Conservation (phyloP, 1,140 invertebrate genomes). For the Drosophila ananassae region DNA sequence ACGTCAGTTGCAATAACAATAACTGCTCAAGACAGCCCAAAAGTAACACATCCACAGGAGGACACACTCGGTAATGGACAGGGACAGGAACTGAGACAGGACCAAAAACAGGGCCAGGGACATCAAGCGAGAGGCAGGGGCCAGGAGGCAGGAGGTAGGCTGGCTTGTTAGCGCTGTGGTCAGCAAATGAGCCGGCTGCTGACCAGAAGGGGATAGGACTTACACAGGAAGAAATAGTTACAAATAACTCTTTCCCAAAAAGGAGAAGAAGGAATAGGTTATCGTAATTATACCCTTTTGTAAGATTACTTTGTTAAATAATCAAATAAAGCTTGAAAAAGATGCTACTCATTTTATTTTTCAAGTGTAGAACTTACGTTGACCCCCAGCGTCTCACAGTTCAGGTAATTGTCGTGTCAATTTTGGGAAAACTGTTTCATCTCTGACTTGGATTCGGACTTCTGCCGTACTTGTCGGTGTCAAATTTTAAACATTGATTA, state of each 20-base stretch:
- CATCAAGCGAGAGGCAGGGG: neutral
- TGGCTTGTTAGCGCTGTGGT: conserved; percentile 78
- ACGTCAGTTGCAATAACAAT: conserved; percentile 73
- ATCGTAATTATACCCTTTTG: too few relatives aligned
- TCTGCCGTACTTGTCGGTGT: conserved; percentile 50
- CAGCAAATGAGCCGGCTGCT: conserved; percentile 72
- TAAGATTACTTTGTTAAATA: too few relatives aligned
- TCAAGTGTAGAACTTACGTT: conserved; percentile 2
- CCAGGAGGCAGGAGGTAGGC: conserved; percentile 37
- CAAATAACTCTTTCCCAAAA: neutral
- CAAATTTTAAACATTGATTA: conserved; percentile 84
- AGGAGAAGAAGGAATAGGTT: too few relatives aligned
- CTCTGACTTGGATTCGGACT: conserved; percentile 45
- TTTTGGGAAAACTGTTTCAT: conserved; percentile 47
- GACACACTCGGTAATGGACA: conserved; percentile 34
- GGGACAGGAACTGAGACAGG: conserved; percentile 42
- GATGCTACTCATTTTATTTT: neutral
- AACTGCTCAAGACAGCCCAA: conserved; percentile 81
- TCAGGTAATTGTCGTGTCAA: conserved; percentile 76
- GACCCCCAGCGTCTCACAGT: neutral
- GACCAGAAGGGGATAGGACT: conserved; percentile 13
- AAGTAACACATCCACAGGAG: conserved; percentile 71
- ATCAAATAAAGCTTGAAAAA: too few relatives aligned
- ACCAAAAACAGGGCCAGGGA: conserved; percentile 14
- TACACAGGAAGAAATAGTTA: neutral